Evolutionary conservation across 1,140 invertebrate species (phyloP).

Genomic region (Stenopsyche tienmushanensis): DNA sequence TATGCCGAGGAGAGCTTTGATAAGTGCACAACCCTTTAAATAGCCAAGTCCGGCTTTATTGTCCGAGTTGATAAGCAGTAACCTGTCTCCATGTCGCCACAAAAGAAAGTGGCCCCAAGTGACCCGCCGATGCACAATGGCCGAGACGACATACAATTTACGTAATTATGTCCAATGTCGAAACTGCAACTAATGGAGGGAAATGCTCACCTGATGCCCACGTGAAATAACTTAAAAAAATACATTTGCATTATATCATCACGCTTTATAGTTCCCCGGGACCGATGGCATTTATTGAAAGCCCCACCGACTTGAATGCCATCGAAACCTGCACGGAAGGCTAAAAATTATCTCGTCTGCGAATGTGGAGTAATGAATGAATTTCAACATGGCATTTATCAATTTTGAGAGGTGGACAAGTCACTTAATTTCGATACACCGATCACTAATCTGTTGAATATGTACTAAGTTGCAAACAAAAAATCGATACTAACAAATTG

Average conservation of each 20-base stretch:
- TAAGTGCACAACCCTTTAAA: too few species aligned
- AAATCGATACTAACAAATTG: too few species aligned
- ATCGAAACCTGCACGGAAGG: background rate
- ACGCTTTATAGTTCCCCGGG: background rate
- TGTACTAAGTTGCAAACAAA: too few species aligned
- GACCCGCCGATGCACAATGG: slow-evolving; percentile 25
- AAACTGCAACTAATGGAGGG: slow-evolving; percentile 11
- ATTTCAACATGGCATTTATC: background rate
- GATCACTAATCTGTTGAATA: too few species aligned
- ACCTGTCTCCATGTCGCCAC: slow-evolving; percentile 17
- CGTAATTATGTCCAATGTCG: slow-evolving; percentile 24
- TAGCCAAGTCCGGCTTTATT: too few species aligned
- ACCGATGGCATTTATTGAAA: background rate
- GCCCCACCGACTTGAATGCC: too few species aligned
- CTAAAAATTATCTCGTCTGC: background rate
- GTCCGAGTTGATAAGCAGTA: background rate
- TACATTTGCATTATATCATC: background rate
- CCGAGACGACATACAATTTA: slow-evolving; percentile 23
- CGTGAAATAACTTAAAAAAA: background rate
- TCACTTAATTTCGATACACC: background rate
- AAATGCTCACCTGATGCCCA: background rate
- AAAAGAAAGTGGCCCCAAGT: slow-evolving; percentile 24
- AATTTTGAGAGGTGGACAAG: background rate
- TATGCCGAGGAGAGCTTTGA: too few species aligned
- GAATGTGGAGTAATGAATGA: background rate